Base-by-base conservation (phyloP, 2,888 invertebrate genomes). In the Leptinotarsa rubiginosa region DNA sequence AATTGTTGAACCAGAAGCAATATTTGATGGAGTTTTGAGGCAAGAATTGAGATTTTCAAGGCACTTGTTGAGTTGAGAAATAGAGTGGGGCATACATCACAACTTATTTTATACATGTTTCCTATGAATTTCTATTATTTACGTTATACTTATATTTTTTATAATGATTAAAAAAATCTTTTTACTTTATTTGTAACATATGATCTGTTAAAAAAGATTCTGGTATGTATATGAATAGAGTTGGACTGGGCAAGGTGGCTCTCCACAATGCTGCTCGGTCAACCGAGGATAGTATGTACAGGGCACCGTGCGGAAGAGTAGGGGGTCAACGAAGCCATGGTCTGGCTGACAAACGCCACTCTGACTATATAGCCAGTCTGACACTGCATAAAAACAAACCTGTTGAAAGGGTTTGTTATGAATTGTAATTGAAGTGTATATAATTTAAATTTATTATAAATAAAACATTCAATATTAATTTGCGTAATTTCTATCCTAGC, bases 21-120 rank as follows among this genome's bases (percentile, higher is more conserved):
- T 88, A 75, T 86, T 87, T 75, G 87, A 87, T 80, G 86, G 86
- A 5, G 85, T 87, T 18, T 81, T 88, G 65, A 76, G 87, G 62
- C 87, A 88, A 74, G 85, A 88, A 78, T 76, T 85, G 68, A 73
- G 82, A 65, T 83, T 85, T 74, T 73, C 81, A 13, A 78, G 75
- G 52, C 83, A 85, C 81, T 73, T 78, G 25, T 56, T 78, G 52
- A 56, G 62, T 31, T 77, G 69, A 70, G 56, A 56, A 56, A 22
- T 56, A 13, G 13, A 25, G 22, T 22, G 18, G 41, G 41, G 13
- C 22, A 22, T 54, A 25, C 56, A 56, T 56, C 56, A 56, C 56
- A 50, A n/a, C 15, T 50, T 16, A 15, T 16, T 50, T 50, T 15
- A 16, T 50, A 50, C 16, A 50, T 16, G 4, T 50, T 50, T 7